Percentiles rank a stretch among this genome's conserved stretches.
phyloP scores from a whole-genome alignment of 2,888 invertebrate genomes.

The Archips crataeganus region DNA sequence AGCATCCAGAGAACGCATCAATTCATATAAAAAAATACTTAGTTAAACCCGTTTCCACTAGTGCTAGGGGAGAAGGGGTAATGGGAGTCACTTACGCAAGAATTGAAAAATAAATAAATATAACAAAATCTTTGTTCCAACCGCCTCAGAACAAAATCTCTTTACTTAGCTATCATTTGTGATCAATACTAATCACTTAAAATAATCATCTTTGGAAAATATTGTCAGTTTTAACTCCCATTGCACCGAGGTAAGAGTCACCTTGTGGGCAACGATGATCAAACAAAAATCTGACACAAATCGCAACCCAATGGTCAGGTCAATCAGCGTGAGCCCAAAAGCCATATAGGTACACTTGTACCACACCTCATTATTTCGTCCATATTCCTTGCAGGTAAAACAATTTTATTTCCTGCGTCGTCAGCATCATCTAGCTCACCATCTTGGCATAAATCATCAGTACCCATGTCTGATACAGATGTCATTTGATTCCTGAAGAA shows the following conservation, averaged over 20 bases:
- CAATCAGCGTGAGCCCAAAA: slow-evolving; percentile 45
- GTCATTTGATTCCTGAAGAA: not conserved
- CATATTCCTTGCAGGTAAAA: slow-evolving; percentile 42
- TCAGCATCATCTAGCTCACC: not conserved
- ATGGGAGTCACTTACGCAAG: slow-evolving; percentile 3
- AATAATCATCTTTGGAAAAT: not conserved
- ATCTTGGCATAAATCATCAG: not conserved
- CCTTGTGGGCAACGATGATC: slow-evolving; percentile 10
- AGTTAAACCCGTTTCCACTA: too few species aligned
- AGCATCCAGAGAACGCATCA: too few species aligned
- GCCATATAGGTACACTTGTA: slow-evolving; percentile 46
- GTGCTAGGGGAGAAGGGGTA: not conserved
- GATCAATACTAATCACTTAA: not conserved
- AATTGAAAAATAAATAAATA: not conserved
- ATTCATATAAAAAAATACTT: too few species aligned
- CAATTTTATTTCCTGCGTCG: slow-evolving; percentile 25
- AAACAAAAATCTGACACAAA: slow-evolving; percentile 24
- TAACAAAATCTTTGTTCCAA: slow-evolving; percentile 6
- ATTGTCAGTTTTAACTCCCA: slow-evolving; percentile 3
- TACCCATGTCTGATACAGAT: not conserved
- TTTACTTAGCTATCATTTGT: slow-evolving; percentile 3
- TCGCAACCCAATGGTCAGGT: too few species aligned
- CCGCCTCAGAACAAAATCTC: slow-evolving; percentile 8
- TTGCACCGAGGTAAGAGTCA: slow-evolving; percentile 16
- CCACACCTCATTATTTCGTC: slow-evolving; percentile 45